phyloP scores from a whole-genome alignment of 2,797 vertebrate species.

The Bryconaethiops microstoma region DNA sequence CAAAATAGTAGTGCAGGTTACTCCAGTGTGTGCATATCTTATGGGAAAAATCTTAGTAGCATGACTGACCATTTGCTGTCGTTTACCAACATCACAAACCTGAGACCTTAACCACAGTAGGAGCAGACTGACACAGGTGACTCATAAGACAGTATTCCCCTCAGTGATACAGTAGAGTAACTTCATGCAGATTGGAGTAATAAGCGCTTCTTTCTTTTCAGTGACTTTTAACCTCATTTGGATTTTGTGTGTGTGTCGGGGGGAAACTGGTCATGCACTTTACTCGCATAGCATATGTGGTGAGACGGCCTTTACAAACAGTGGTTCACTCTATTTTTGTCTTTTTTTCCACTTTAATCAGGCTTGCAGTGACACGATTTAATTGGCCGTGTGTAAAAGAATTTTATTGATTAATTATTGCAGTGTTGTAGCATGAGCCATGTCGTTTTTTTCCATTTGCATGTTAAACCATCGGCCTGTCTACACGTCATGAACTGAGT shows the following conservation, averaged over 20 bases:
- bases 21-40: not conserved
- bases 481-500: not conserved
- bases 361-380: not conserved
- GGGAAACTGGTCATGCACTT: constrained; percentile 49
- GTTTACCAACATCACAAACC: constrained; percentile 7
- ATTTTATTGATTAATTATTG: constrained; percentile 9
- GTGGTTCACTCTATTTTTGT: not conserved
- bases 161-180: not conserved
- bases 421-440: constrained; percentile 28
- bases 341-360: not conserved
- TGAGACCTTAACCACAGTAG: constrained; percentile 3
- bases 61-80: constrained; percentile 41
- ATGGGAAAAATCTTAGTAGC: constrained; percentile 24
- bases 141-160: not conserved
- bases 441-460: not conserved
- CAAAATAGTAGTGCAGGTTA: not conserved
- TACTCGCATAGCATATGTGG: constrained; percentile 37
- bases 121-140: not conserved
- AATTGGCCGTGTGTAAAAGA: constrained; percentile 13
- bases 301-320: constrained; percentile 23
- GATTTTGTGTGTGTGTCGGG: constrained; percentile 19
- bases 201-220: not conserved
- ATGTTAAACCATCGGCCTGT: not conserved
- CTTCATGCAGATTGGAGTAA: not conserved
- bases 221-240: constrained; percentile 29